A percentile compares a stretch with the other conserved stretches of the same genome.
phyloP scores from a whole-genome alignment of 1,140 invertebrate genomes.

The Zaprionus kolodkinae region DNA sequence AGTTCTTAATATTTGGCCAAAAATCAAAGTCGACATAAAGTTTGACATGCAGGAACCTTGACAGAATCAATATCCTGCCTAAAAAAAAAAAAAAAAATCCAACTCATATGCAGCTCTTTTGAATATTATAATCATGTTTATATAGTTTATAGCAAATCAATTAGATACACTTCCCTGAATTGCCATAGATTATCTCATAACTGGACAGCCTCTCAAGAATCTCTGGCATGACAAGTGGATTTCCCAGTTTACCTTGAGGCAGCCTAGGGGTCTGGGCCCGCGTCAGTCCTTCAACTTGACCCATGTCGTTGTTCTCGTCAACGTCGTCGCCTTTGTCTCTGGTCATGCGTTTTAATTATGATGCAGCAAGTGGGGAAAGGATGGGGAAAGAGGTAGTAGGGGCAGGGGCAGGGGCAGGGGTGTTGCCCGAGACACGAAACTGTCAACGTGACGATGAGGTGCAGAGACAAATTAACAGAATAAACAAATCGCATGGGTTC shows the following conservation, averaged over 20 bases:
- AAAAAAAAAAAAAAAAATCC: no score
- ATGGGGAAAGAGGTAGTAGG: background rate
- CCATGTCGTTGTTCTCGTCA: constrained; percentile 55
- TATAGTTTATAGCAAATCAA: background rate
- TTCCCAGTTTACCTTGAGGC: constrained; percentile 34
- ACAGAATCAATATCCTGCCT: no score
- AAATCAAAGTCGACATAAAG: no score
- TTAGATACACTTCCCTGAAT: constrained; percentile 15
- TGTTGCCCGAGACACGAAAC: constrained; percentile 45
- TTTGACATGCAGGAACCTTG: no score
- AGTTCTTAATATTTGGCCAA: no score
- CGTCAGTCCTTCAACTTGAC: constrained; percentile 72
- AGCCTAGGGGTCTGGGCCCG: constrained; percentile 17
- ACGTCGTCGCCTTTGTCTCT: constrained; percentile 25
- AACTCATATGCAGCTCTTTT: no score
- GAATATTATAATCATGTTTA: background rate
- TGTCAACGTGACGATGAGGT: constrained; percentile 62
- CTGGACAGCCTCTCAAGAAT: background rate
- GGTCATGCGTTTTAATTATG: constrained; percentile 77
- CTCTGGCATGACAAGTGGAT: constrained; percentile 33
- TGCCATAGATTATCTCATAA: constrained; percentile 34
- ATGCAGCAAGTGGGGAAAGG: constrained; percentile 38
- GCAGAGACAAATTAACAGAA: constrained; percentile 74
- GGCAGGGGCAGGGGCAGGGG: background rate
- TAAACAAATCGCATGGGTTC: constrained; percentile 72